Conservation (phyloP, 2,888 invertebrate genomes). For the Hofmannophila pseudospretella region DNA sequence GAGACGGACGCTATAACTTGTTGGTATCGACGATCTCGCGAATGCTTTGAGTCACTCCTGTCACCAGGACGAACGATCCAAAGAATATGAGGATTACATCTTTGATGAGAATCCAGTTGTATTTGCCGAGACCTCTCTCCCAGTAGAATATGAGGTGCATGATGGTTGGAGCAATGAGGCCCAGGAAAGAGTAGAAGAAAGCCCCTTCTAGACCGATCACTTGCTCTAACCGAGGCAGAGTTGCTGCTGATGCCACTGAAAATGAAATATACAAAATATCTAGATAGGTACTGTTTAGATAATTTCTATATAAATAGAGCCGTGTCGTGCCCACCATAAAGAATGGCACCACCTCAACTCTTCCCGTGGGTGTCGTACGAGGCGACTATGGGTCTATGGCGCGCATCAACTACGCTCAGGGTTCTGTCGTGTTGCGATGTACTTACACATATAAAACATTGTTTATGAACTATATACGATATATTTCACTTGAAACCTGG, state of each 20-base stretch:
- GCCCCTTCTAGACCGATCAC: conserved; percentile 72
- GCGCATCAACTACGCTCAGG: background rate
- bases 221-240: conserved; percentile 59
- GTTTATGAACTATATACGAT: too few relatives aligned
- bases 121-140: conserved; percentile 81
- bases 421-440: too few relatives aligned
- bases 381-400: background rate
- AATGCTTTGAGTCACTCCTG: conserved; percentile 78
- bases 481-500: too few relatives aligned
- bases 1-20: too few relatives aligned
- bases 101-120: conserved; percentile 83
- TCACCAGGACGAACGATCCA: conserved; percentile 81
- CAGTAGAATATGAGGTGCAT: conserved; percentile 84
- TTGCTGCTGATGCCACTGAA: conserved; percentile 62
- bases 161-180: conserved; percentile 85
- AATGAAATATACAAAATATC: conserved; percentile 12
- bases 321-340: too few relatives aligned
- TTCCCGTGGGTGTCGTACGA: too few relatives aligned
- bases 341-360: too few relatives aligned
- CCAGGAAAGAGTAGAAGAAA: conserved; percentile 83
- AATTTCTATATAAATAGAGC: background rate
- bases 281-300: background rate
- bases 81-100: conserved; percentile 79
- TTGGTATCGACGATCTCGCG: conserved; percentile 46
- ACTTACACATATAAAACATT: too few relatives aligned